These are phyloP conservation scores for Nebria ingens DNA, from an alignment of 1,140 invertebrate species.

Conservation along the genomic window DNA sequence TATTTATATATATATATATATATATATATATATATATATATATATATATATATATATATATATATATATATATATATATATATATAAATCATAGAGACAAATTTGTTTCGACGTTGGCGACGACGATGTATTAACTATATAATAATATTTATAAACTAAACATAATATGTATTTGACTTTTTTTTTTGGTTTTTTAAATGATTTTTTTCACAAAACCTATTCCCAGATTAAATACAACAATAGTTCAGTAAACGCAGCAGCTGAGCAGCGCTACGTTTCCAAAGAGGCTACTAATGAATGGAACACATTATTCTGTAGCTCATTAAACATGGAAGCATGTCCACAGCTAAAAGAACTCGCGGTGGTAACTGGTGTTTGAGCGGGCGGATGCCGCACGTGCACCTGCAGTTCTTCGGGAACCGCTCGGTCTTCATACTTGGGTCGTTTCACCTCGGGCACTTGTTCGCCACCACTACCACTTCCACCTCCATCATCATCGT, in stretches of 20 bases:
- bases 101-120: too few species aligned
- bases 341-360: constrained; percentile 39
- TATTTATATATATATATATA: too few species aligned
- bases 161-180: too few species aligned
- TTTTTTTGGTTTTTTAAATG: constrained; percentile 5
- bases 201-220: neutral
- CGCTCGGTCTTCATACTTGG: constrained; percentile 22
- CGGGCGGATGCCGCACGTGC: neutral
- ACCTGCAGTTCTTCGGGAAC: neutral
- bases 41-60: too few species aligned
- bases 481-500: constrained; percentile 42
- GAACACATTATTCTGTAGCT: constrained; percentile 47
- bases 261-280: constrained; percentile 38
- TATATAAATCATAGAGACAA: too few species aligned
- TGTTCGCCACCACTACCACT: constrained; percentile 34
- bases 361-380: constrained; percentile 14
- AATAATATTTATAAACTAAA: too few species aligned
- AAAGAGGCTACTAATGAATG: constrained; percentile 47
- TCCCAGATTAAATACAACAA: neutral
- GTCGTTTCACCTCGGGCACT: constrained; percentile 24
- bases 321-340: constrained; percentile 45
- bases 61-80: too few species aligned
- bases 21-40: too few species aligned
- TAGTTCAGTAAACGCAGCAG: neutral
- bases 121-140: neutral